Evolutionary conservation across 2,113 vertebrate species (phyloP).

Genomic region (Gopherus flavomarginatus): DNA sequence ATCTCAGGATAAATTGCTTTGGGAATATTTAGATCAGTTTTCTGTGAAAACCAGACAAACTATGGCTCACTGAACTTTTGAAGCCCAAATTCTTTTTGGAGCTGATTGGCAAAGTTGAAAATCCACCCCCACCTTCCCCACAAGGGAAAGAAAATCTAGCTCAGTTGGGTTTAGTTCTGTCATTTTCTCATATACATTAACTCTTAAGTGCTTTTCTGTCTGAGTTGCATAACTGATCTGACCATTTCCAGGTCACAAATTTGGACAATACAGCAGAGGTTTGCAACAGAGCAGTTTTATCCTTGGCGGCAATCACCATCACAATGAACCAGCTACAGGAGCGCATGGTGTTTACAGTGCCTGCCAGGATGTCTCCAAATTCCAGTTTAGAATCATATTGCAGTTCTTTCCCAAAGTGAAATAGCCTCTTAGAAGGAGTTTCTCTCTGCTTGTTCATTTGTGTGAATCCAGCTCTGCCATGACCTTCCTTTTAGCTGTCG

Average conservation of each 20-base stretch:
- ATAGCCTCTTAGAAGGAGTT: background rate
- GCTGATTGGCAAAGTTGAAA: background rate
- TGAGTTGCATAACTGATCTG: background rate
- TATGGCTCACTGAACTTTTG: background rate
- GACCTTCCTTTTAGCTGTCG: background rate
- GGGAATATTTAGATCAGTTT: conserved; percentile 55
- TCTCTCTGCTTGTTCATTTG: background rate
- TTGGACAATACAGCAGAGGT: rapidly evolving
- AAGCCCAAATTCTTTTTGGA: background rate
- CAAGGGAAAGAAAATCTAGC: rapidly evolving
- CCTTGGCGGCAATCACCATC: background rate
- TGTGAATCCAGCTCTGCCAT: background rate
- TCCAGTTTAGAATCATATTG: rapidly evolving
- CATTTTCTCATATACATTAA: background rate
- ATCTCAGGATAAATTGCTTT: conserved; percentile 41
- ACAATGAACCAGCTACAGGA: background rate
- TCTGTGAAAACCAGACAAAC: conserved; percentile 55
- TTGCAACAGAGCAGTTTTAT: background rate
- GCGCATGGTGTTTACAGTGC: background rate
- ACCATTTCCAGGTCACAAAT: background rate
- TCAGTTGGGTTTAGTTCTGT: background rate
- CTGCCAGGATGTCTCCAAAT: conserved; percentile 8
- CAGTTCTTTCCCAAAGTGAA: background rate
- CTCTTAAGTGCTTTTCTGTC: conserved; percentile 12
- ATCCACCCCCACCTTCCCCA: rapidly evolving